A percentile compares a stretch with the other conserved stretches of the same genome.
Evolutionary conservation across 2,113 vertebrate genomes (phyloP).

Genomic region (Hippocampus guttulatus): DNA sequence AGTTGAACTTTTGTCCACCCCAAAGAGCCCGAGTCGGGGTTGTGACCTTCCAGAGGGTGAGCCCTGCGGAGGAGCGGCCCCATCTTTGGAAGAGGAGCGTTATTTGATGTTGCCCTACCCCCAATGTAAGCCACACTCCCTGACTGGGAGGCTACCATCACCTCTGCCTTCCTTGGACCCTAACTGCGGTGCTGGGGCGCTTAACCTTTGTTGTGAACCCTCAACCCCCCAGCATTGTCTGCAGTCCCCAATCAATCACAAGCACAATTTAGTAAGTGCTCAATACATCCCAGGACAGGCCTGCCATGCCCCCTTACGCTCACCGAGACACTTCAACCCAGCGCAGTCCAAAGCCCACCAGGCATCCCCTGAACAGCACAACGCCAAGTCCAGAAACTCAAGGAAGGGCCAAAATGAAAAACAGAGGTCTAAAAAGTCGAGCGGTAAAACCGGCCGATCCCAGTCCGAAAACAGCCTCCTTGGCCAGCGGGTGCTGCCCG

Average conservation of each 20-base stretch:
- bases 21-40: conserved; percentile 60
- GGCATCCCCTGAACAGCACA: conserved; percentile 49
- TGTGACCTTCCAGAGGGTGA: conserved; percentile 56
- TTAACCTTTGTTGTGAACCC: conserved; percentile 56
- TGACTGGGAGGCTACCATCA: conserved; percentile 55
- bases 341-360: conserved; percentile 46
- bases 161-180: conserved; percentile 55
- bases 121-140: conserved; percentile 59
- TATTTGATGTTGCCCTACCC: conserved; percentile 60
- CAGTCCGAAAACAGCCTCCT: conserved; percentile 82
- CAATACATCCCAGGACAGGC: conserved; percentile 76
- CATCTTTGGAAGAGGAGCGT: conserved; percentile 57
- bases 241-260: conserved; percentile 52
- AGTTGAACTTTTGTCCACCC: conserved; percentile 53
- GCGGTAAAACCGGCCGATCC: conserved; percentile 74
- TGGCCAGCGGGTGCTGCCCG: conserved; percentile 61
- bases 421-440: conserved; percentile 60
- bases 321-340: conserved; percentile 52
- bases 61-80: conserved; percentile 45
- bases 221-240: conserved; percentile 62
- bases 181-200: conserved; percentile 41
- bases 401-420: conserved; percentile 73
- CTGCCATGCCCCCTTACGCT: conserved; percentile 54
- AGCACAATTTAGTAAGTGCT: conserved; percentile 71
- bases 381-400: conserved; percentile 47